Base-by-base conservation (phyloP, 2,797 vertebrate genomes). In the Acrossocheilus wenchowensis region DNA sequence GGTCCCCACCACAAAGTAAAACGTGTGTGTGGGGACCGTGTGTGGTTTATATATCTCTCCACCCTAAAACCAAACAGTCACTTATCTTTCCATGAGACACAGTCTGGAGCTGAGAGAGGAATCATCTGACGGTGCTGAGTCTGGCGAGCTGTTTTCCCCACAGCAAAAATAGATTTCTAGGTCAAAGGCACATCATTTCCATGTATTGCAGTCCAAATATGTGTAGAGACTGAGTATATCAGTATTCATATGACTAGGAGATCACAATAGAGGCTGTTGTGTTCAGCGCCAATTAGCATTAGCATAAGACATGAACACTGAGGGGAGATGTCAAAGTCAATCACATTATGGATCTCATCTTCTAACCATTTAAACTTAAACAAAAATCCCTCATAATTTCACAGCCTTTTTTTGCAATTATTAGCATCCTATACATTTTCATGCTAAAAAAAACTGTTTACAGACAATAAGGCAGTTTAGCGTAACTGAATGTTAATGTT, bases 91-190 rank as follows among this genome's bases (percentile, higher is more conserved):
- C 30, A 26, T 52, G 45, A 84, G 77, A 78, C 62, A 78, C 72
- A 26, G 64, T 60, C 48, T 72, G 15, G 1, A 12, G 34, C 83
- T 57, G n/a, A 85, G 43, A 36, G 77, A 36, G 23, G 12, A 48
- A 21, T 77, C 43, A 26, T 84, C 60, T 64, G 72, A 69, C 5
- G 30, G 45, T 34, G 50, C 78, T 30, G 79, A 75, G 48, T 36
- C 15, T 30, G 12, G 43, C 8, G 23, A n/a, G 36, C 34, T 69
- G 82, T 77, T 81, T 84, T 66, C 77, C 87, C 85, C 78, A 50
- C 78, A 80, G 85, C 41, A 78, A 75, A 88, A 87, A 87, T 64
- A 84, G 57, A 74, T 88, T 85, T 85, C 82, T 87, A 62, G 87
- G 85, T 85, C 89, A 86, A 78, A 82, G 78, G 15, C 74, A 72